These are phyloP conservation scores for Oostethus manadensis DNA, from an alignment of 2,113 vertebrate species.

Conservation along the genomic window DNA sequence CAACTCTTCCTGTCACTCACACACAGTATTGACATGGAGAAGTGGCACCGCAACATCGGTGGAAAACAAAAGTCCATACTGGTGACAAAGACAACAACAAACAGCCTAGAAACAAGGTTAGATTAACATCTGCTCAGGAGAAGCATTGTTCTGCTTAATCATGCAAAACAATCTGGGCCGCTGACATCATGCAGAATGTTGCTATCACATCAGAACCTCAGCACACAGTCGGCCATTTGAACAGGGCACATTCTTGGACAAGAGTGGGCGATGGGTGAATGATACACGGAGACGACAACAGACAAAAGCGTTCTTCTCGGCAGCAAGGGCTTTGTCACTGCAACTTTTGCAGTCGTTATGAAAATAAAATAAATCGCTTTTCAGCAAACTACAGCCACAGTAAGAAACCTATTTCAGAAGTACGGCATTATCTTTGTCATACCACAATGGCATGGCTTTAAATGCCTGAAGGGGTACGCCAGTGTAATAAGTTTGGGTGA, in stretches of 20 bases:
- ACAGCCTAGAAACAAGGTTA: constrained; percentile 46
- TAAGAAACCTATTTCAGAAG: too few species aligned
- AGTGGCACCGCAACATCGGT: too few species aligned
- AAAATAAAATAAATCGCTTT: too few species aligned
- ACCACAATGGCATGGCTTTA: too few species aligned
- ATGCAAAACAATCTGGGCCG: constrained; percentile 52
- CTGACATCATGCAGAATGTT: constrained; percentile 32
- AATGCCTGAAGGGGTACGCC: too few species aligned
- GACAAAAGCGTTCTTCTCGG: constrained; percentile 33
- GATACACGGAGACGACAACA: constrained; percentile 29
- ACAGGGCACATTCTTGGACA: constrained; percentile 54
- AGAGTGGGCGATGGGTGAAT: constrained; percentile 61
- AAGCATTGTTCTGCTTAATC: constrained; percentile 34
- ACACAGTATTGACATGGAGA: too few species aligned
- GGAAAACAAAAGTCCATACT: constrained; percentile 3
- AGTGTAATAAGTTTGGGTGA: too few species aligned
- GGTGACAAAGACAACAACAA: constrained; percentile 27
- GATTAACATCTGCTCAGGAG: constrained; percentile 39
- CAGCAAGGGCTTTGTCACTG: constrained; percentile 33
- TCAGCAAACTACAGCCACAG: too few species aligned
- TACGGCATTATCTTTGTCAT: too few species aligned
- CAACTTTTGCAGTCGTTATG: too few species aligned
- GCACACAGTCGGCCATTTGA: constrained; percentile 55
- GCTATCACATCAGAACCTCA: constrained; percentile 34
- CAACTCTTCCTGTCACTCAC: too few species aligned